Evolutionary conservation across 2,113 vertebrate genomes (phyloP).

Genomic region (Leptosomus discolor): DNA sequence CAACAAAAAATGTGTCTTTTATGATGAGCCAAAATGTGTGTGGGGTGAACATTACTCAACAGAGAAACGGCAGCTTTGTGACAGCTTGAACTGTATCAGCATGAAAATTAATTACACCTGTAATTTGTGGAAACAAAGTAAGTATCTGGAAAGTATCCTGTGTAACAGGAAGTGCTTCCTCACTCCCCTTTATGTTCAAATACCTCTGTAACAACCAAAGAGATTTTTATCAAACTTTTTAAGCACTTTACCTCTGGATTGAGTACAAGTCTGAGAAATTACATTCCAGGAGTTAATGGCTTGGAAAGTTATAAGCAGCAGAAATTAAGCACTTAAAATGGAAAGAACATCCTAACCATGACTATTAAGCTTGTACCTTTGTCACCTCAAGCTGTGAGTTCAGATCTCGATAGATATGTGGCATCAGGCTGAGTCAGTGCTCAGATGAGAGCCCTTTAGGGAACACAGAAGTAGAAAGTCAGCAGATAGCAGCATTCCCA

Average conservation of each 20-base stretch:
- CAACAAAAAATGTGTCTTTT: neutral
- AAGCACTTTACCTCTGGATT: neutral
- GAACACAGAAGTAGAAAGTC: neutral
- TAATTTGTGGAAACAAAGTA: neutral
- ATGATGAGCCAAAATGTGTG: neutral
- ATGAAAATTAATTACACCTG: neutral
- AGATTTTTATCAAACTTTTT: neutral
- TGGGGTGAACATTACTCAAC: neutral
- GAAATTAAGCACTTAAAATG: slow-evolving; percentile 11
- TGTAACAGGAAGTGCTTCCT: neutral
- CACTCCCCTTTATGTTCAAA: neutral
- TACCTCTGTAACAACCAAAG: neutral
- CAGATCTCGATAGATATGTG: neutral
- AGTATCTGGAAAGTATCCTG: neutral
- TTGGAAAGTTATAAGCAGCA: neutral
- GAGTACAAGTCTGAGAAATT: neutral
- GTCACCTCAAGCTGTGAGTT: slow-evolving; percentile 4
- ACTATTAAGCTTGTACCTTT: neutral
- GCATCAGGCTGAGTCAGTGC: neutral
- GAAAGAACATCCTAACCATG: neutral
- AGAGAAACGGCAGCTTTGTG: neutral
- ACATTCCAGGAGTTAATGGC: neutral
- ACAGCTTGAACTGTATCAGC: neutral
- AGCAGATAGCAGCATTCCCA: neutral
- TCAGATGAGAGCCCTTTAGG: neutral